These are phyloP conservation scores for Sardina pilchardus DNA, from an alignment of 2,113 vertebrate species.

Conservation along the genomic window DNA sequence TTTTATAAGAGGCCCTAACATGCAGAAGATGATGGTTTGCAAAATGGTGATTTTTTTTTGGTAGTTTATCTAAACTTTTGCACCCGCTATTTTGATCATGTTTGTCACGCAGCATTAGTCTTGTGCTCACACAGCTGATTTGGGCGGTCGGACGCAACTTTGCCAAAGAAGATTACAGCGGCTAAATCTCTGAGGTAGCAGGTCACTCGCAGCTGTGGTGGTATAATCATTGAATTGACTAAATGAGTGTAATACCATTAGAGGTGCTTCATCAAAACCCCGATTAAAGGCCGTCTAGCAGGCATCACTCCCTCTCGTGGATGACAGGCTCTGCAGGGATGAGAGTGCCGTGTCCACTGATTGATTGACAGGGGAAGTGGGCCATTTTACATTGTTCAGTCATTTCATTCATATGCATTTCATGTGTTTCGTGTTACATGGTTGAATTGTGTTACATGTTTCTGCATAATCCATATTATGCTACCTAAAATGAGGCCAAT, in stretches of 20 bases:
- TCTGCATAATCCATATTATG: background rate
- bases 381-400: background rate
- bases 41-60: background rate
- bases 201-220: background rate
- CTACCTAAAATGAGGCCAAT: background rate
- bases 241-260: conserved; percentile 8
- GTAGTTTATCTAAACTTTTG: background rate
- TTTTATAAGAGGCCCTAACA: too few species aligned
- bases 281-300: background rate
- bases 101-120: background rate
- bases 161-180: background rate
- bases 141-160: background rate
- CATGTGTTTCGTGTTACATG: background rate
- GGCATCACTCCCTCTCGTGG: background rate
- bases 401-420: background rate
- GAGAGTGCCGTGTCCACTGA: background rate
- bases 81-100: background rate
- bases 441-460: background rate
- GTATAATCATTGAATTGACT: background rate
- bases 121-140: background rate
- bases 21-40: background rate
- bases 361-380: background rate
- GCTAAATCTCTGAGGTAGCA: background rate
- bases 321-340: background rate
- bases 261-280: background rate